Evolutionary conservation across 2,113 vertebrate species (phyloP).

Genomic region (Elgaria multicarinata): DNA sequence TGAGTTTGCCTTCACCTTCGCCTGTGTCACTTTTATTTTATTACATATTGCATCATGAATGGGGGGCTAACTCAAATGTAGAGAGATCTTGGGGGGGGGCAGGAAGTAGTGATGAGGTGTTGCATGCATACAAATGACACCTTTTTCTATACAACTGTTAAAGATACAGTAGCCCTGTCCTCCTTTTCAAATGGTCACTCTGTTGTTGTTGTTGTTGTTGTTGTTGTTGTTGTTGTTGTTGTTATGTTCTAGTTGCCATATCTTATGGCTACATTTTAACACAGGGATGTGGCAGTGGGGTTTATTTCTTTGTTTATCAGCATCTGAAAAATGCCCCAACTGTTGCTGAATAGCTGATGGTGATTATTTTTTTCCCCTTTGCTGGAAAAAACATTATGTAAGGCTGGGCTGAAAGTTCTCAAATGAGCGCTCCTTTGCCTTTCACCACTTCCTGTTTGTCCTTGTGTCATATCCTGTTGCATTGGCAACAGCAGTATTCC

Average conservation of each 20-base stretch:
- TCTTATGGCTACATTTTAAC: not conserved
- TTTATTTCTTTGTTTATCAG: not conserved
- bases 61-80: not conserved
- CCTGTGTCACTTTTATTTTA: not conserved
- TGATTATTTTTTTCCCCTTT: not conserved
- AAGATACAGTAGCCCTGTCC: too few relatives aligned
- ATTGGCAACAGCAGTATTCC: not conserved
- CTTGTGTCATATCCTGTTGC: not conserved
- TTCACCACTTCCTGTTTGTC: not conserved
- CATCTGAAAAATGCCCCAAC: not conserved
- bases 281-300: too few relatives aligned
- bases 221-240: too few relatives aligned
- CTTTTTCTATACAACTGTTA: too few relatives aligned
- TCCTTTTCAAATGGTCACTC: too few relatives aligned
- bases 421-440: not conserved
- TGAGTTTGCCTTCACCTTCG: conserved; percentile 34
- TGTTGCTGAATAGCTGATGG: not conserved
- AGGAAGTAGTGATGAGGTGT: too few relatives aligned
- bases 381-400: not conserved
- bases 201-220: too few relatives aligned
- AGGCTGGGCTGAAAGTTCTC: not conserved
- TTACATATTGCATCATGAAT: not conserved
- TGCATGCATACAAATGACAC: too few relatives aligned
- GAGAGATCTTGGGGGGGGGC: too few relatives aligned
- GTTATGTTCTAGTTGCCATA: not conserved